Conservation (phyloP, 2,113 vertebrate genomes). For the Herpailurus yagouaroundi region DNA sequence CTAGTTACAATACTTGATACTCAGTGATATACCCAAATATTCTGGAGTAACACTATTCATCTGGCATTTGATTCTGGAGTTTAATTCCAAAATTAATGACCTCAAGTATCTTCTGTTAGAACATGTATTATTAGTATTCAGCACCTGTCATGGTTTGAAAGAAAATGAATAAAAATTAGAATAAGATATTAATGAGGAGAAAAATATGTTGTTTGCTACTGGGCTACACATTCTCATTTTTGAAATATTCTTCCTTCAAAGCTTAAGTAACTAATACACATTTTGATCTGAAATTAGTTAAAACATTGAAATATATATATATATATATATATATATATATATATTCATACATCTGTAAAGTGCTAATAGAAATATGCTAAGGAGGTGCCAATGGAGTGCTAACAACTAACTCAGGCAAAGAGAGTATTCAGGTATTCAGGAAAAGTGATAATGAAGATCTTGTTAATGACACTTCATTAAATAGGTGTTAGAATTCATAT, state of each 20-base stretch:
- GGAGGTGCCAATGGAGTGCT: not conserved
- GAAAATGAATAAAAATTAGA: conserved; percentile 16
- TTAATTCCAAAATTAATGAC: conserved; percentile 13
- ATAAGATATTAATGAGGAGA: not conserved
- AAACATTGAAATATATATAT: not conserved
- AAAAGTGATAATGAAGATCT: conserved; percentile 48
- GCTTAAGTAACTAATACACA: not conserved
- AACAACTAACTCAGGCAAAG: not conserved
- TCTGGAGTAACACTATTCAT: conserved; percentile 22
- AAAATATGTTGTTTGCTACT: conserved; percentile 45
- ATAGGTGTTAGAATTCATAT: not conserved
- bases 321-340: not conserved
- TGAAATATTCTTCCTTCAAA: conserved; percentile 36
- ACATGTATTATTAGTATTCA: conserved; percentile 55
- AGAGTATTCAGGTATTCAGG: not conserved
- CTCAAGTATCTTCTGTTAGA: not conserved
- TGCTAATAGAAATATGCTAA: conserved; percentile 23
- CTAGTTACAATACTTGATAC: not conserved
- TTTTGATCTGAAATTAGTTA: not conserved
- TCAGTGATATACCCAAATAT: conserved; percentile 7
- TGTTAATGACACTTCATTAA: conserved; percentile 51
- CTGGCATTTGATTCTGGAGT: not conserved
- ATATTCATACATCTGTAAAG: not conserved
- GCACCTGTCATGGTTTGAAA: conserved; percentile 44
- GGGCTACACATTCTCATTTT: not conserved